These are phyloP conservation scores for Mungos mungo DNA, from an alignment of 2,113 vertebrate species.

Conservation along the genomic window DNA sequence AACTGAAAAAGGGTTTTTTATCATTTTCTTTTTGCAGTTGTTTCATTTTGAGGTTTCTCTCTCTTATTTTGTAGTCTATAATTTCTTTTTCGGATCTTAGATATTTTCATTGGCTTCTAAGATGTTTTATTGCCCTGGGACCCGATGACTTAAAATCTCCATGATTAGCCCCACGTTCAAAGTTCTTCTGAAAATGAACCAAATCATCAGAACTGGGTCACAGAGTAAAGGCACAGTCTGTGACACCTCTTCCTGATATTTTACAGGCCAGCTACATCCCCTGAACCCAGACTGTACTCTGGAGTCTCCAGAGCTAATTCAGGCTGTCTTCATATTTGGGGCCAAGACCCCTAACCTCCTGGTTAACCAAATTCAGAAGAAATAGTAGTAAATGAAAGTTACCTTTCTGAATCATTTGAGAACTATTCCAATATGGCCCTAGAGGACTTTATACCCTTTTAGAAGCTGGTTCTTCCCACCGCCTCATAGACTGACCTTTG, in stretches of 20 bases:
- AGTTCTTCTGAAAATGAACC: neutral
- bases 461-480: conserved; percentile 17
- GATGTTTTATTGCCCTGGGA: neutral
- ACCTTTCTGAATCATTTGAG: neutral
- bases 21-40: neutral
- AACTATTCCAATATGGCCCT: neutral
- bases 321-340: neutral
- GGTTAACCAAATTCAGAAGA: neutral
- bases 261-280: neutral
- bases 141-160: neutral
- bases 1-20: neutral
- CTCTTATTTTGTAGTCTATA: neutral
- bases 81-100: neutral
- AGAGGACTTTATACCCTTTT: conserved; percentile 35
- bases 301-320: neutral
- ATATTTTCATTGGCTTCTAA: neutral
- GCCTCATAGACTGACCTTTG: conserved; percentile 47
- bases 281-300: neutral
- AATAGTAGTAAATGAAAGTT: conserved; percentile 1
- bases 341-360: neutral
- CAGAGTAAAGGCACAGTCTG: neutral
- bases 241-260: neutral
- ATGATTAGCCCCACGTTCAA: neutral
- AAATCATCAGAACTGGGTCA: neutral
- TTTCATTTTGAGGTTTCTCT: conserved; percentile 10